Evolutionary conservation across 2,797 vertebrate species (phyloP), one percentile per base, ranked within the genome.

Genomic region (Rhynchotus rufescens): DNA sequence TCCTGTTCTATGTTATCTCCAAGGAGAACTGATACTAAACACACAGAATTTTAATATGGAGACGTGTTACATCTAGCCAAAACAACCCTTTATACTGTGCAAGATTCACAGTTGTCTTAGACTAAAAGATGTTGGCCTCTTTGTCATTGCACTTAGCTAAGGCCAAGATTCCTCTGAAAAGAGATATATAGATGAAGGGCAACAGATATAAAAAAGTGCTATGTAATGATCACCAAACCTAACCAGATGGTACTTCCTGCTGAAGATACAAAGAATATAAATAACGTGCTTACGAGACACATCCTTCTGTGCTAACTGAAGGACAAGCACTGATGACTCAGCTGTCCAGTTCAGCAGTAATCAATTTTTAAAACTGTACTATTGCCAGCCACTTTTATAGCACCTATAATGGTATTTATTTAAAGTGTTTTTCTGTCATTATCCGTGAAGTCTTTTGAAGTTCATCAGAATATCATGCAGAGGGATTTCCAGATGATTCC

Each of bases 231-330:
- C 92, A 94, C 82, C 59, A 94, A 90, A 73, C 38, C 38, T 87
- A 91, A 79, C 83, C 52, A 69, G 69, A 38, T 47, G 84, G 78
- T 84, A 64, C 38, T 95, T 96, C 86, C 84, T 95, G 91, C 71
- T 83, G 68, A 81, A 47, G 54, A 32, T 56, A 60, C 45, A 94
- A 85, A 92, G 66, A 96, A 60, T 93, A 87, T 84, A 95, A 93
- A 96, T 95, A 95, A 92, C 76, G 38, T 96, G 91, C 93, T 93
- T 95, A 89, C 76, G 78, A 82, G 84, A 78, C 81, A 77, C 81
- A 92, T 80, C 26, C 38, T 80, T 61, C 95, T 91, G 61, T 86
- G 71, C 84, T 96, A 57, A 64, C 88, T 80, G 78, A 95, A 96
- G 84, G 73, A 84, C 45, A 1, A 72, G 15, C 91, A 17, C 60